These are phyloP conservation scores for Graphium colonna DNA, from an alignment of 2,888 invertebrate species.

Conservation along the genomic window DNA sequence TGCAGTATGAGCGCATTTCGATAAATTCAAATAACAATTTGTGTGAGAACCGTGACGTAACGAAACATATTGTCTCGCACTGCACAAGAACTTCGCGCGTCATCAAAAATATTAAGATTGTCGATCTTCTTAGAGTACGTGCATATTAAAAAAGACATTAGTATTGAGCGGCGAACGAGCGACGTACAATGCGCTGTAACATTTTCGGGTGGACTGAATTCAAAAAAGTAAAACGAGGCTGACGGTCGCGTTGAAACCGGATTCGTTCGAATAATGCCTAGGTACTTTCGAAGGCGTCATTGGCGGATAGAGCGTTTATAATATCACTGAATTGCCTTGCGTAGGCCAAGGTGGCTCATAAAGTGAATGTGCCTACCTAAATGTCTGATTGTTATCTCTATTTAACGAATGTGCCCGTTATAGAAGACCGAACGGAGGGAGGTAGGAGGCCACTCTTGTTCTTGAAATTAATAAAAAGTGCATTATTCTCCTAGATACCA, in stretches of 20 bases:
- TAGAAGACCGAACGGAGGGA: constrained; percentile 25
- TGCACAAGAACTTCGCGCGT: constrained; percentile 1
- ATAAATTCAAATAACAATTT: constrained; percentile 44
- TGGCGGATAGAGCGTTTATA: constrained; percentile 62
- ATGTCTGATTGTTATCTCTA: constrained; percentile 52
- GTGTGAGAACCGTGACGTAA: constrained; percentile 25
- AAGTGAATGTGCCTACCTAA: constrained; percentile 66
- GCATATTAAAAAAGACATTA: not conserved
- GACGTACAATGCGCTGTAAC: constrained; percentile 15
- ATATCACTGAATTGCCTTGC: constrained; percentile 75
- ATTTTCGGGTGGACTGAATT: constrained; percentile 13
- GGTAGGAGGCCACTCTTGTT: constrained; percentile 1
- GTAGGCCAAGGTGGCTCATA: constrained; percentile 67
- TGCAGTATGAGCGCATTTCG: constrained; percentile 36
- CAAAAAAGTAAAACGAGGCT: constrained; percentile 27
- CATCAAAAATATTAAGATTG: not conserved
- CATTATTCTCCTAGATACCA: constrained; percentile 19
- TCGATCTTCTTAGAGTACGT: not conserved
- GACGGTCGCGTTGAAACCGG: constrained; percentile 41
- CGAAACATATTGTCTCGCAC: constrained; percentile 1
- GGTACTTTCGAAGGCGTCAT: constrained; percentile 68
- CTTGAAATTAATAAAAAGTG: not conserved
- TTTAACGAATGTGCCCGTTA: constrained; percentile 39
- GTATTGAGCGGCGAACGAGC: not conserved
- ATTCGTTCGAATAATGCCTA: constrained; percentile 51